Conservation (phyloP, 2,888 invertebrate species). For the Alcis repandata region DNA sequence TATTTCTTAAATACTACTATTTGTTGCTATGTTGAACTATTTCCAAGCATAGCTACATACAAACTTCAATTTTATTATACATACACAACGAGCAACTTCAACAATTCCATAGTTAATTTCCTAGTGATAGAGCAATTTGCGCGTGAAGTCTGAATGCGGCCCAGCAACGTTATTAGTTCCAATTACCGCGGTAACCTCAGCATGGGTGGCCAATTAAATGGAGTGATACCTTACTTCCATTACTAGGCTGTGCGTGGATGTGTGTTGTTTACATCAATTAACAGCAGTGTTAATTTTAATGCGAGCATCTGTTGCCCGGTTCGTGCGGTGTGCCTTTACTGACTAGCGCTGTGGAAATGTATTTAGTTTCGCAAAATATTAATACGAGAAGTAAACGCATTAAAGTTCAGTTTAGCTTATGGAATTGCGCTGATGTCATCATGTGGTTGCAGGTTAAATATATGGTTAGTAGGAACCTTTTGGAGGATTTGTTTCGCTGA, state of each 20-base stretch:
- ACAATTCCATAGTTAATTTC: constrained; percentile 55
- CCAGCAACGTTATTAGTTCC: constrained; percentile 80
- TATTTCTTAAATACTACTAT: too few relatives aligned
- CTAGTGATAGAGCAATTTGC: constrained; percentile 61
- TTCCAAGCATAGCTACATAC: neutral
- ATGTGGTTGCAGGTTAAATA: too few relatives aligned
- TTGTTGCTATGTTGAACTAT: too few relatives aligned
- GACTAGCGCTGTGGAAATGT: constrained; percentile 48
- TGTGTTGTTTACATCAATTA: constrained; percentile 84
- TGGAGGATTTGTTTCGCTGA: too few relatives aligned
- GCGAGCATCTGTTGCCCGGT: constrained; percentile 66
- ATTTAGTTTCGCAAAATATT: constrained; percentile 23
- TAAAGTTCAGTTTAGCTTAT: constrained; percentile 8
- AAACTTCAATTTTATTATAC: neutral
- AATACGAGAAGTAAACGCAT: constrained; percentile 6
- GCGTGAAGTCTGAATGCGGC: constrained; percentile 68
- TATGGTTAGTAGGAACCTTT: too few relatives aligned
- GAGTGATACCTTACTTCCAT: constrained; percentile 85
- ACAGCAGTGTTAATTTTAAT: constrained; percentile 79
- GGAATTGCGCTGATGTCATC: neutral
- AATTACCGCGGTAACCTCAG: constrained; percentile 84
- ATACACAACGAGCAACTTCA: neutral
- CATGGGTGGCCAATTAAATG: constrained; percentile 84
- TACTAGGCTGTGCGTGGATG: constrained; percentile 60
- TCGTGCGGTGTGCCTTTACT: constrained; percentile 58